Evolutionary conservation across 2,113 vertebrate species (phyloP).

Genomic region (Alligator mississippiensis): DNA sequence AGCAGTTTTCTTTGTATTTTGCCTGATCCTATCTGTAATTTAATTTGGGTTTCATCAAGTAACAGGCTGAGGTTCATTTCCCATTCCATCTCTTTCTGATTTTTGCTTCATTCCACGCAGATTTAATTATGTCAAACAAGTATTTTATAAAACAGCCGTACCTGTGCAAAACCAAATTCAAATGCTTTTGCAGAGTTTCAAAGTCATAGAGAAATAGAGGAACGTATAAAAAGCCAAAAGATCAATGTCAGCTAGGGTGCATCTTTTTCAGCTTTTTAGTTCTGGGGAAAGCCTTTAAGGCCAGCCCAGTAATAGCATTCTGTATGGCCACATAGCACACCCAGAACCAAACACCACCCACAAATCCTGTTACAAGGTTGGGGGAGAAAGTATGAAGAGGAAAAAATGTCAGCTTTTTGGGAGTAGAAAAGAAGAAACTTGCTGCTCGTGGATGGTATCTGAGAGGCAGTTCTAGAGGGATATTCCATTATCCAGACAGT

Average conservation of each 20-base stretch:
- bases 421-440: no score
- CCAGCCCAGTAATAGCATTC: neutral
- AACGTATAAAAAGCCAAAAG: neutral
- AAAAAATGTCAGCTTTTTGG: no score
- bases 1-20: neutral
- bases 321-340: no score
- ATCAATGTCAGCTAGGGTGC: no score
- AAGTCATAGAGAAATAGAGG: neutral
- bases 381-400: no score
- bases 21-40: neutral
- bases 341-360: no score
- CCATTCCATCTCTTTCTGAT: neutral
- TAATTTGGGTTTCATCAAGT: neutral
- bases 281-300: neutral
- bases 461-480: no score
- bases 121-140: neutral
- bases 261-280: neutral
- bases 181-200: neutral
- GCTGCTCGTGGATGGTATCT: no score
- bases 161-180: no score
- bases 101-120: neutral
- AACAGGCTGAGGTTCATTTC: neutral
- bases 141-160: neutral
- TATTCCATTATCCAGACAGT: no score
- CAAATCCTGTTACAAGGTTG: no score